Base-by-base conservation (phyloP, 2,888 invertebrate genomes). In the Lampropteryx suffumata region DNA sequence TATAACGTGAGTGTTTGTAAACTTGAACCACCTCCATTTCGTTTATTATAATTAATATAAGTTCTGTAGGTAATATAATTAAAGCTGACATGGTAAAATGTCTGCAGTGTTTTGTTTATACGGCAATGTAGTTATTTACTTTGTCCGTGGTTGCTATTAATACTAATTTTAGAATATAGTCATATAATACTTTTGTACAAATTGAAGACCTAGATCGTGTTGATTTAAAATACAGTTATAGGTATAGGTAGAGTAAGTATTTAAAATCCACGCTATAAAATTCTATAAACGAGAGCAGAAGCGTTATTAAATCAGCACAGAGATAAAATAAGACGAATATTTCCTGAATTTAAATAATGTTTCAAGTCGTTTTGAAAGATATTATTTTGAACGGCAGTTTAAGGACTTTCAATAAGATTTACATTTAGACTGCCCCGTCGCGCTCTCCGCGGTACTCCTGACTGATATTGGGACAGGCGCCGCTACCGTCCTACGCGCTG, bases 391-490 rank as follows among this genome's bases (percentile, higher is more conserved):
- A 33, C 30, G 43, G 14, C 39, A 43, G 32, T 40, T 45, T 42
- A 37, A 39, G 51, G 55, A 51, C 55, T 55, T 56, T 57, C 60
- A 70, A 67, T 67, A 65, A 66, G 64, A 72, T 72, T 70, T 66
- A 67, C 72, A 68, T 72, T 67, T 59, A 60, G 59, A 59, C 57
- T 61, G 50, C 45, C 57, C n/a, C n/a, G n/a, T n/a, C n/a, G n/a
- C n/a, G n/a, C n/a, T n/a, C 63, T 42, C 49, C 61, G 57, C 49
- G 56, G 57, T 57, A 61, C 54, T 36, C 26, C 9, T 34, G 47
- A 24, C 29, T 34, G 70, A 71, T 68, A 71, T 63, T 57, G 55
- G 58, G 48, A 47, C 47, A 48, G 52, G 43, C 55, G 64, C 63
- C 60, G 67, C 61, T 33, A 58, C 59, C 66, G 66, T 57, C 59